Conservation (phyloP, 2,888 invertebrate genomes). For the Gymnocheta viridis region DNA sequence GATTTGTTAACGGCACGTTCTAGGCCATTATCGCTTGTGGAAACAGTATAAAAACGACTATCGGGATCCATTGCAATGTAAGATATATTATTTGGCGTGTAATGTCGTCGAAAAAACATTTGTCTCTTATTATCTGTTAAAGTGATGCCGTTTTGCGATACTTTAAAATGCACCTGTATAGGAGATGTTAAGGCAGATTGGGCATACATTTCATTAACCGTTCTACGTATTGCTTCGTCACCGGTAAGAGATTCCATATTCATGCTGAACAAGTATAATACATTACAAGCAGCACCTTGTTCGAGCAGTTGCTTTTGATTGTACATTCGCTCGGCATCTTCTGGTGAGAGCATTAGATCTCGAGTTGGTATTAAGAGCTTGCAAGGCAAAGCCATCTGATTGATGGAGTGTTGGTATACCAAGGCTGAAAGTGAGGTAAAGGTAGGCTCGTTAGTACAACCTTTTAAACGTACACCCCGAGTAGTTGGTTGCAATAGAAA, state of each 20-base stretch:
- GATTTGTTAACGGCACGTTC: slow-evolving; percentile 81
- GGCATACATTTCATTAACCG: slow-evolving; percentile 86
- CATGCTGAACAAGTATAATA: slow-evolving; percentile 92
- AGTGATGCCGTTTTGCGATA: slow-evolving; percentile 97
- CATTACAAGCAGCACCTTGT: slow-evolving; percentile 94
- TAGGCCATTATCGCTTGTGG: slow-evolving; percentile 71
- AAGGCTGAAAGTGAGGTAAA: slow-evolving; percentile 98
- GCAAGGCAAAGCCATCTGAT: slow-evolving; percentile 96
- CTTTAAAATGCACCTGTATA: slow-evolving; percentile 95
- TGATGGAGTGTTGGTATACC: slow-evolving; percentile 98
- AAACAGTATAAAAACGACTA: slow-evolving; percentile 88
- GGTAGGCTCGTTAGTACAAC: slow-evolving; percentile 97
- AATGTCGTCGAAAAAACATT: slow-evolving; percentile 93
- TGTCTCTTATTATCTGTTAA: slow-evolving; percentile 96
- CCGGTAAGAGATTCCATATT: slow-evolving; percentile 98
- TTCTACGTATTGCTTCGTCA: slow-evolving; percentile 89
- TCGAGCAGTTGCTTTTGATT: slow-evolving; percentile 83
- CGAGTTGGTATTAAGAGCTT: slow-evolving; percentile 89
- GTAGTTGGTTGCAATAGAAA: slow-evolving; percentile 98
- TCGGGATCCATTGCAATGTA: slow-evolving; percentile 96
- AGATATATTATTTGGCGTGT: slow-evolving; percentile 93
- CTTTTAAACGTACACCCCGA: slow-evolving; percentile 96
- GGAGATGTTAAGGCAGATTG: slow-evolving; percentile 85
- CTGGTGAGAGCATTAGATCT: slow-evolving; percentile 69
- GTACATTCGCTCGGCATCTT: slow-evolving; percentile 70